Percentiles rank a stretch among this genome's conserved stretches.
Conservation (phyloP, 2,113 vertebrate genomes). For the Spea bombifrons region DNA sequence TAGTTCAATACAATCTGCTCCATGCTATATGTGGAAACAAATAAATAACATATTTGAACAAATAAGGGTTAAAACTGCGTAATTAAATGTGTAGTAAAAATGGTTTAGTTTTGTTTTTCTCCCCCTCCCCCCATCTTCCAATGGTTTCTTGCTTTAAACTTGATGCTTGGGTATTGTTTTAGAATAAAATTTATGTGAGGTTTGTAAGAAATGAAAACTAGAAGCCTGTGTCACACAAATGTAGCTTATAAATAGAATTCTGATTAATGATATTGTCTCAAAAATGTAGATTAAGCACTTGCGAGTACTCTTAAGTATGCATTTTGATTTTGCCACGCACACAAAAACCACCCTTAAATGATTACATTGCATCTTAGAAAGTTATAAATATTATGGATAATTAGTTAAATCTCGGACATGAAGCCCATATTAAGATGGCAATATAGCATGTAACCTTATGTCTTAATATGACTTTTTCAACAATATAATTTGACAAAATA, state of each 20-base stretch:
- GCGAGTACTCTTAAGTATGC: slow-evolving; percentile 27
- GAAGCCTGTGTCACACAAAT: slow-evolving; percentile 21
- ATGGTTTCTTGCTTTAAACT: too few relatives aligned
- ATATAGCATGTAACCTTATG: neutral
- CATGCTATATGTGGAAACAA: too few relatives aligned
- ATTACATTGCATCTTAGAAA: neutral
- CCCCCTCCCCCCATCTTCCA: too few relatives aligned
- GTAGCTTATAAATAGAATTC: slow-evolving; percentile 33
- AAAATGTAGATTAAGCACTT: slow-evolving; percentile 37
- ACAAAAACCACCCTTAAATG: slow-evolving; percentile 15
- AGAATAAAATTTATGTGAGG: neutral
- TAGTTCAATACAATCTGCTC: too few relatives aligned
- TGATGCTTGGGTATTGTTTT: too few relatives aligned
- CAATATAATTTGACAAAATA: too few relatives aligned
- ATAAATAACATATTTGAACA: too few relatives aligned
- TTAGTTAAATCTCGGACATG: neutral
- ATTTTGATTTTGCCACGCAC: slow-evolving; percentile 31
- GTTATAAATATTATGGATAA: neutral
- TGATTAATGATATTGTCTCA: slow-evolving; percentile 42
- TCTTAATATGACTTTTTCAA: neutral
- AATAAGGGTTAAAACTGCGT: too few relatives aligned
- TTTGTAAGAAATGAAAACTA: neutral
- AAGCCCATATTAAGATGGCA: neutral
- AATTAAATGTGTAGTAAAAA: too few relatives aligned
- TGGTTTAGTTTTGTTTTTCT: too few relatives aligned